Conservation (phyloP, 2,888 invertebrate species). For the Rhodophaea formosa region DNA sequence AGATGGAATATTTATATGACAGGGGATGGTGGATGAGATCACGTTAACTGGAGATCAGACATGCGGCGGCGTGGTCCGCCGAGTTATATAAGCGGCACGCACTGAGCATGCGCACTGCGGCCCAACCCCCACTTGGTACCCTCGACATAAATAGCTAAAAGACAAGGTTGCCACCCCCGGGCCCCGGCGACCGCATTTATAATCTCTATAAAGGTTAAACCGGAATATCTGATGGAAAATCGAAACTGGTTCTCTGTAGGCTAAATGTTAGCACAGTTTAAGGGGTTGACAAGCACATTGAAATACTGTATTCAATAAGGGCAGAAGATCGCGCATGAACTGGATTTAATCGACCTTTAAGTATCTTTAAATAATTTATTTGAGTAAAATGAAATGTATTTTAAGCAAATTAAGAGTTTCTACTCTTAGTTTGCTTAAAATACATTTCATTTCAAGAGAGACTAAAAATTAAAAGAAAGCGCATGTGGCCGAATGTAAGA, state of each 20-base stretch:
- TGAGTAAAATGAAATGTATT: not conserved
- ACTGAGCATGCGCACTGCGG: constrained; percentile 67
- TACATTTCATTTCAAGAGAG: not conserved
- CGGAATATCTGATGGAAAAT: constrained; percentile 71
- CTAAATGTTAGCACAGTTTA: constrained; percentile 44
- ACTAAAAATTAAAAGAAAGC: not conserved
- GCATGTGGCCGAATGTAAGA: not conserved
- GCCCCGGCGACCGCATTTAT: constrained; percentile 74
- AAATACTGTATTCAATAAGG: constrained; percentile 23
- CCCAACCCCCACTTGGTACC: constrained; percentile 62
- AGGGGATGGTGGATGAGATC: constrained; percentile 37
- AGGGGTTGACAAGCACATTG: constrained; percentile 37
- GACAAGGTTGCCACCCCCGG: constrained; percentile 78
- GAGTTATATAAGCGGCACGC: constrained; percentile 71
- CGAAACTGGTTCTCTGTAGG: constrained; percentile 57
- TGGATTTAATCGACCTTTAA: not conserved
- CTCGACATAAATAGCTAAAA: constrained; percentile 79
- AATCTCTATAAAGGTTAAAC: constrained; percentile 78
- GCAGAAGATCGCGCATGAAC: not conserved
- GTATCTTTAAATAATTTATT: not conserved
- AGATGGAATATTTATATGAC: constrained; percentile 55
- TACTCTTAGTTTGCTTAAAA: too few species aligned
- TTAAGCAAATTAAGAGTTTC: not conserved
- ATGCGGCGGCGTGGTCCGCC: constrained; percentile 48
- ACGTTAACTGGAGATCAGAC: constrained; percentile 29